Conservation (phyloP, 1,140 invertebrate species). For the Stegodyphus mimosarum region DNA sequence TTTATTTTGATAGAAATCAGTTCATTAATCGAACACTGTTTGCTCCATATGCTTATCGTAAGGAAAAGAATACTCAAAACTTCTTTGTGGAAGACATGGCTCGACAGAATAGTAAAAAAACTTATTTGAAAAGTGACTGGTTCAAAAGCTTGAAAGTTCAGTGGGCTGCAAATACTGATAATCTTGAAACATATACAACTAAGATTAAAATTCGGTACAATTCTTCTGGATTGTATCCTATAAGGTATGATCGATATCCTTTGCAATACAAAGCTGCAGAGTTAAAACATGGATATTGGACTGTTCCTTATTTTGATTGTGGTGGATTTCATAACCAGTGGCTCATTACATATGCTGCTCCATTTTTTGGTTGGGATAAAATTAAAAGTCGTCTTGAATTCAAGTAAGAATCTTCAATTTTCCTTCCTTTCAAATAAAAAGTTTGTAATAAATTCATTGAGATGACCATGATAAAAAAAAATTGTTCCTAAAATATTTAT, state of each 20-base stretch:
- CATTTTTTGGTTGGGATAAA: constrained; percentile 97
- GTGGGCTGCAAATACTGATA: constrained; percentile 94
- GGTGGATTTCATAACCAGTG: constrained; percentile 79
- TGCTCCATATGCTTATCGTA: constrained; percentile 93
- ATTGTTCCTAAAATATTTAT: too few relatives aligned
- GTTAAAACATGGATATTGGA: constrained; percentile 91
- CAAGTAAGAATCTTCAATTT: constrained; percentile 78
- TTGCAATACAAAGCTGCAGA: constrained; percentile 86
- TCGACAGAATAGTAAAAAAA: constrained; percentile 66
- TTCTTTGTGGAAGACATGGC: constrained; percentile 90
- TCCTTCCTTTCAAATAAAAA: too few relatives aligned
- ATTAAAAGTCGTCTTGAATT: constrained; percentile 91
- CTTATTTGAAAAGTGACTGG: constrained; percentile 82
- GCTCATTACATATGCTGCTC: constrained; percentile 93
- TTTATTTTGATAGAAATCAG: constrained; percentile 95
- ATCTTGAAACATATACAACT: constrained; percentile 89
- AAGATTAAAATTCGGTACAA: constrained; percentile 93
- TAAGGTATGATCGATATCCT: constrained; percentile 90
- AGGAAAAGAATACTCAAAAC: constrained; percentile 82
- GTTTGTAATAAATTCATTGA: too few relatives aligned
- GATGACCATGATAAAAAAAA: too few relatives aligned
- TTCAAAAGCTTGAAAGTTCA: constrained; percentile 89
- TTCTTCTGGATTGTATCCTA: constrained; percentile 82
- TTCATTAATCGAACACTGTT: constrained; percentile 89
- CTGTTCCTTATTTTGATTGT: constrained; percentile 93